Evolutionary conservation across 1,140 invertebrate genomes (phyloP).

Genomic region (Plutomurus gul): DNA sequence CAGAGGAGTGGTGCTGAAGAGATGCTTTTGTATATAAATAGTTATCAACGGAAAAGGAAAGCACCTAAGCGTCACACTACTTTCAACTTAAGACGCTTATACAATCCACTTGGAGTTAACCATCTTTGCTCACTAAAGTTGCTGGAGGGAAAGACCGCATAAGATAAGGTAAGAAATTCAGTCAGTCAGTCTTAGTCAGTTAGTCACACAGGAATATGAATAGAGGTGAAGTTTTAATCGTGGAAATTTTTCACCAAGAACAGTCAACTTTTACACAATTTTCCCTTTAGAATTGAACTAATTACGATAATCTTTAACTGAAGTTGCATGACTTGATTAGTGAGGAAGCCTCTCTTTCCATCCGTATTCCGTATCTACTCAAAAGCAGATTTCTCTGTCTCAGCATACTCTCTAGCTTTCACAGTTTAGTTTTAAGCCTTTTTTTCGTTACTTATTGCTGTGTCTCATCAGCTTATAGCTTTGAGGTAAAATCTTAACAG

Average conservation of each 20-base stretch:
- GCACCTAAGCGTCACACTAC: too few relatives aligned
- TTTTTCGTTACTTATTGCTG: slow-evolving; percentile 16
- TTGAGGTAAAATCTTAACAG: background rate
- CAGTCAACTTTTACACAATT: slow-evolving; percentile 12
- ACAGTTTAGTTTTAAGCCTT: slow-evolving; percentile 20
- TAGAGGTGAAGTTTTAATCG: background rate
- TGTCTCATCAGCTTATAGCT: slow-evolving; percentile 5
- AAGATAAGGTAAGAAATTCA: background rate
- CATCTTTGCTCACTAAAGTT: background rate
- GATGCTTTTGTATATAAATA: too few relatives aligned
- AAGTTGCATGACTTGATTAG: too few relatives aligned
- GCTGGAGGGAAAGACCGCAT: background rate
- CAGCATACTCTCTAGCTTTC: too few relatives aligned
- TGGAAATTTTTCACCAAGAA: background rate
- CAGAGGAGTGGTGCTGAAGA: too few relatives aligned
- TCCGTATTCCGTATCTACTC: too few relatives aligned
- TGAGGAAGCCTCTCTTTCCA: too few relatives aligned
- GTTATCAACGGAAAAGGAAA: too few relatives aligned
- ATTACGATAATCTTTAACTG: slow-evolving; percentile 32
- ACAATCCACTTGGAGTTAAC: background rate
- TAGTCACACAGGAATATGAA: background rate
- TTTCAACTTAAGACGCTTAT: too few relatives aligned
- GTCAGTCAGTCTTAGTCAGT: background rate
- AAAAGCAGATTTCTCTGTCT: too few relatives aligned
- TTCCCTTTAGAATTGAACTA: slow-evolving; percentile 33